Conservation (phyloP, 2,113 vertebrate genomes). For the Pelusios castaneus region DNA sequence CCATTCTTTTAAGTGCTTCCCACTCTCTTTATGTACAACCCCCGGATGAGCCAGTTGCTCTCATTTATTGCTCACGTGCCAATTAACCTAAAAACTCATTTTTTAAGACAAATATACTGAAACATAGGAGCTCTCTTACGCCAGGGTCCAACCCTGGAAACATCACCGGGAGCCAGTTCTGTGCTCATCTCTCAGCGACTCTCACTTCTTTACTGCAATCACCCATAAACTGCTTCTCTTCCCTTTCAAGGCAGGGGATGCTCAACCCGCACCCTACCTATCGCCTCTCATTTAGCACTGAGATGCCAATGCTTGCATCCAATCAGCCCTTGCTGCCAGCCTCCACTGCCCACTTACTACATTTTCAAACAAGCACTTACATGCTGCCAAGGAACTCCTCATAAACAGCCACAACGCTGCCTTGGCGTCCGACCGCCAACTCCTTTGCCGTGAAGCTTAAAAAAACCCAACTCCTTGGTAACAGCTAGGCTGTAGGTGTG, state of each 20-base stretch:
- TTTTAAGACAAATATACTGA: neutral
- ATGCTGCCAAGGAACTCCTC: neutral
- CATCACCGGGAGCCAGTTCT: too few relatives aligned
- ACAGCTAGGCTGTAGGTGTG: neutral
- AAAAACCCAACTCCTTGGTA: rapidly evolving
- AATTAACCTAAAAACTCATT: neutral
- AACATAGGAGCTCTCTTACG: neutral
- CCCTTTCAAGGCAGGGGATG: neutral
- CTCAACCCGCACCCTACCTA: neutral
- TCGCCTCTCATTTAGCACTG: neutral
- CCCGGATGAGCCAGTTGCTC: neutral
- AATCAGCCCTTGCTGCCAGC: neutral
- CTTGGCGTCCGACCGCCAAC: neutral
- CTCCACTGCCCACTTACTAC: neutral
- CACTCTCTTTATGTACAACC: neutral
- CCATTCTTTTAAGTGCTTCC: neutral
- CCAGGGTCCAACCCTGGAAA: neutral
- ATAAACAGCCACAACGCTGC: neutral
- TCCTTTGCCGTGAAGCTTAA: neutral
- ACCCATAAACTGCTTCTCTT: neutral
- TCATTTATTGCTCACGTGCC: neutral
- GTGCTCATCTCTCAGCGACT: neutral
- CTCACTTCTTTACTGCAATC: neutral
- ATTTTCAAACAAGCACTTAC: neutral
- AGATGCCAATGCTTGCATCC: neutral